These are phyloP conservation scores for Turnix velox DNA, from an alignment of 2,113 vertebrate genomes.

Conservation along the genomic window DNA sequence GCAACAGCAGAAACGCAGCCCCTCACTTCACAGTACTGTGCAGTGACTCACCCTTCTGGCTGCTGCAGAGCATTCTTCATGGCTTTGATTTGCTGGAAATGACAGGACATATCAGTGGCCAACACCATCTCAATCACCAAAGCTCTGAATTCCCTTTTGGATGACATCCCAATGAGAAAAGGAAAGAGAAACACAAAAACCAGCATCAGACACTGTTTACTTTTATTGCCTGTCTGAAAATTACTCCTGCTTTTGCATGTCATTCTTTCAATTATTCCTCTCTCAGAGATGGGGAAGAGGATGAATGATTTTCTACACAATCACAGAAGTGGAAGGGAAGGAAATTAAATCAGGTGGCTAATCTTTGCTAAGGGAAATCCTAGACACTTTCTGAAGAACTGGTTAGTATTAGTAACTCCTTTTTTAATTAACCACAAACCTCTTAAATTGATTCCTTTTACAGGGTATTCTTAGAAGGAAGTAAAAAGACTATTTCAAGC, in stretches of 20 bases:
- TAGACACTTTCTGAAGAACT: background rate
- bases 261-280: background rate
- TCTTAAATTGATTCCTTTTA: background rate
- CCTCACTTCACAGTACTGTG: background rate
- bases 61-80: slow-evolving; percentile 97
- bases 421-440: background rate
- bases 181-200: slow-evolving; percentile 32
- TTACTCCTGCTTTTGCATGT: background rate
- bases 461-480: background rate
- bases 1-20: background rate
- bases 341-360: slow-evolving; percentile 16
- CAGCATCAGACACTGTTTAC: slow-evolving; percentile 9
- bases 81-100: slow-evolving; percentile 97
- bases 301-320: background rate
- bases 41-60: slow-evolving; percentile 90
- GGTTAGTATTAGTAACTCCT: background rate
- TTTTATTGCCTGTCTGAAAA: slow-evolving; percentile 26
- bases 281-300: background rate
- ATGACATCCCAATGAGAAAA: background rate
- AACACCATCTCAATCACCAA: slow-evolving; percentile 98
- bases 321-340: background rate
- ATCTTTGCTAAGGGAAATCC: background rate
- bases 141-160: slow-evolving; percentile 88
- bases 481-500: background rate
- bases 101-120: slow-evolving; percentile 98